Base-by-base conservation (phyloP, 2,113 vertebrate species). In the Ancistrus triradiatus region DNA sequence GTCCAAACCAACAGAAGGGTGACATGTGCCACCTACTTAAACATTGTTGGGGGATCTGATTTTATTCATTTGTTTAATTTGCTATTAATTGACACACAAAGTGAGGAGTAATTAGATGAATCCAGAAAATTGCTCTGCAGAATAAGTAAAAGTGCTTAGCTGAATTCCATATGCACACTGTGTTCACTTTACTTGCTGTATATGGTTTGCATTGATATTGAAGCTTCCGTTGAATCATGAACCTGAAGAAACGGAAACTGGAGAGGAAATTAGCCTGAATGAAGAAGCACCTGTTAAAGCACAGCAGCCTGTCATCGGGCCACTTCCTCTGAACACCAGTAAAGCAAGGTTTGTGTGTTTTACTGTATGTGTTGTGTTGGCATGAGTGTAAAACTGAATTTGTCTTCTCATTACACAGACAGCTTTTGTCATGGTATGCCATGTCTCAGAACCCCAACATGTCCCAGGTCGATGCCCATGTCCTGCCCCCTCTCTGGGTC, bases 341-440 rank as follows among this genome's bases (percentile, higher is more conserved):
- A 92, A 86, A 89, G 95, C 94, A 75, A 97, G 92, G 96, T 98
- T 28, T 22, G 17, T 48, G 24, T 18, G 4, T 4, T 18, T 46
- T 14, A 7, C 27, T 31, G 7, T 4, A 31, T 31, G 27, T 31
- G 27, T 31, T 31, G 27, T 31, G 7, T 7, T 31, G 7, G 3
- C 27, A 31, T 31, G 3, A 31, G 27, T 7, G 7, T 31, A 31
- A 31, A 31, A 3, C 7, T 31, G 27, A 7, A 38, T 38, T 38
- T 28, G 15, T 8, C 1, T 10, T 74, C 14, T 60, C 0, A 0
- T 73, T 82, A 57, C 64, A 13, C 48, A 99, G 96, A 77, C 88
- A 94, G 71, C 67, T 99, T 74, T 81, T 97, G 73, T 95, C 95
- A 50, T 87, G 87, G 66, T 99, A 94, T 59, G 79, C 87, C 2